Evolutionary conservation across 2,113 vertebrate genomes (phyloP).

Genomic region (Stictonetta naevosa): DNA sequence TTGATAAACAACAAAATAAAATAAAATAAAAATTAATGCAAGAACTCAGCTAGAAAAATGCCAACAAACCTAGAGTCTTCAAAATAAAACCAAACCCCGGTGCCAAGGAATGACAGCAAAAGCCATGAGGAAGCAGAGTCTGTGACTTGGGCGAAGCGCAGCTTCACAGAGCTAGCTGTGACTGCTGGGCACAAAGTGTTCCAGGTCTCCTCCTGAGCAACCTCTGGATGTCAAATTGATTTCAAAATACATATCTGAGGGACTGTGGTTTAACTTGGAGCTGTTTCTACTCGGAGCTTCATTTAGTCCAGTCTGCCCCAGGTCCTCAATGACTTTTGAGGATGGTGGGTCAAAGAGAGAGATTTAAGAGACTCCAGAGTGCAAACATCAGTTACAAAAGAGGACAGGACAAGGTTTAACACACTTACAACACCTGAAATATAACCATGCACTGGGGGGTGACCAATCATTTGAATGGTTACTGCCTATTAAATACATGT

Average conservation of each 20-base stretch:
- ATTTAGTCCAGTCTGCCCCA: not conserved
- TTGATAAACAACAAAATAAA: not conserved
- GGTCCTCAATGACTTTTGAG: not conserved
- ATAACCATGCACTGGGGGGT: constrained; percentile 23
- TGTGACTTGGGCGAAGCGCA: not conserved
- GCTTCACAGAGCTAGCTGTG: not conserved
- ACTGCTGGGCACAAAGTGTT: not conserved
- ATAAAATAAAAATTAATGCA: not conserved
- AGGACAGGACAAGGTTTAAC: constrained; percentile 55
- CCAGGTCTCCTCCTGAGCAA: not conserved
- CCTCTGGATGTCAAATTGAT: fast-evolving
- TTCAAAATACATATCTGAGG: not conserved
- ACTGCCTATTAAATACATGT: constrained; percentile 65
- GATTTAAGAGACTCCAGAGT: constrained; percentile 37
- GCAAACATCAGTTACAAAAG: constrained; percentile 16
- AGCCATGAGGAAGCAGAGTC: not conserved
- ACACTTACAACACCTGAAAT: constrained; percentile 63
- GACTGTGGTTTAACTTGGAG: not conserved
- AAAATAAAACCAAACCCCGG: not conserved
- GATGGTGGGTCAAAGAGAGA: not conserved
- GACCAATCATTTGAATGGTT: constrained; percentile 66
- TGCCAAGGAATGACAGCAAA: not conserved
- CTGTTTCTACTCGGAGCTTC: not conserved
- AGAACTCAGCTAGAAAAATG: not conserved
- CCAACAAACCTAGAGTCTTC: not conserved